Base-by-base conservation (phyloP, 2,113 vertebrate species). In the Channa argus region DNA sequence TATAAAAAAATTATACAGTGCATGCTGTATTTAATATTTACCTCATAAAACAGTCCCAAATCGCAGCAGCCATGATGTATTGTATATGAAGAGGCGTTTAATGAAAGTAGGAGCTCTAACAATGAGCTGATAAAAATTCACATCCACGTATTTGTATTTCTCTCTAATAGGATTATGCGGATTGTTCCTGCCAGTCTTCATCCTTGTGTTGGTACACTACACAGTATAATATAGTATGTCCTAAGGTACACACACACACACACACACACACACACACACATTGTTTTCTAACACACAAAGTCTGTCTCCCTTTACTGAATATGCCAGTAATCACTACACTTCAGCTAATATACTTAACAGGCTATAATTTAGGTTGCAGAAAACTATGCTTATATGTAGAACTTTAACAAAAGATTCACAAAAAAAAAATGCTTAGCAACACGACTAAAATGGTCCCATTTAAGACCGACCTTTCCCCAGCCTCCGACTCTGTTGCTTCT, bases 161-260 rank as follows among this genome's bases (percentile, higher is more conserved):
- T 60, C 47, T 15, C 45, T 78, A 88, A 90, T 80, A 74, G 78
- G 85, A 89, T 92, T 86, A 88, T 46, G 59, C 55, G 74, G 64
- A 71, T 76, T 78, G 55, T 82, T 76, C 9, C 33, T 74, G 80
- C 62, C 63, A 63, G 77, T 66, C 56, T 46, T 71, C 73, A 76
- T 73, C 51, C 61, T 49, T 34, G 33, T 49, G 37, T 49, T 83
- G 80, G 70, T 61, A 72, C 51, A 15, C 6, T 7, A 15, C 44
- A 15, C 39, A 33, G 74, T 54, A 46, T 49, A 62, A 84, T 71
- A 72, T 10, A 64, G 1, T 41, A 34, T 9, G 15, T 51, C 12
- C 60, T 38, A 33, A 73, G 51, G 43, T 54, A 82, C 74, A 54
- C n/a, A 52, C n/a, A 33, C 53, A 24, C 5, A 44, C 14, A 36